phyloP scores from a whole-genome alignment of 2,888 invertebrate species.

The Lithophane semibrunnea region DNA sequence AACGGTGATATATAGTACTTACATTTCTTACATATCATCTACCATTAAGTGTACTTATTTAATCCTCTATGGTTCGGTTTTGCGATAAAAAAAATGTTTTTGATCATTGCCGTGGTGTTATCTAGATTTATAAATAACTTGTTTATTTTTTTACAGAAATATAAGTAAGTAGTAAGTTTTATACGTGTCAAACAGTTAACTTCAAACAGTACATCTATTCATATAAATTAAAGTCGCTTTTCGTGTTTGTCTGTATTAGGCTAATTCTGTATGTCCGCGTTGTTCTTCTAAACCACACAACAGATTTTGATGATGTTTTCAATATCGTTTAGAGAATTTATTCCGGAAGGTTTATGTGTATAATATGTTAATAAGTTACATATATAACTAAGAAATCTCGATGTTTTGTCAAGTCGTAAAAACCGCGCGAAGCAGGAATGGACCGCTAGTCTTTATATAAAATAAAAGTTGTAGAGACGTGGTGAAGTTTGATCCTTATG shows the following conservation, averaged over 20 bases:
- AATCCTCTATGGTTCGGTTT: background rate
- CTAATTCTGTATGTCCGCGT: no score
- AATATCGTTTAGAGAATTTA: no score
- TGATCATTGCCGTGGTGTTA: background rate
- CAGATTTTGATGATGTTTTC: no score
- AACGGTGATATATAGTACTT: conserved; percentile 8
- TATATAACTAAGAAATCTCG: no score
- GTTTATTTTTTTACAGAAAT: background rate
- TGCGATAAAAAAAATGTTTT: background rate
- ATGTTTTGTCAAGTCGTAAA: no score
- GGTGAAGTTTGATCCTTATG: background rate
- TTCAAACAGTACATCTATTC: no score
- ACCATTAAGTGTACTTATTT: background rate
- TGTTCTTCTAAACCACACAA: no score
- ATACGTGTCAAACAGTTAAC: background rate
- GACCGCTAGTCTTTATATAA: background rate
- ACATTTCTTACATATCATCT: background rate
- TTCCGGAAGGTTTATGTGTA: no score
- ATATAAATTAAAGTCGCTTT: no score
- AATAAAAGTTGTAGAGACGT: background rate
- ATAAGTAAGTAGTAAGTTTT: background rate
- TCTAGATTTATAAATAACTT: background rate
- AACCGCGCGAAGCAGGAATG: no score
- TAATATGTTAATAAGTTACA: no score
- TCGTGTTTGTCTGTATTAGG: no score